A percentile compares a stretch with the other conserved stretches of the same genome.
phyloP scores from a whole-genome alignment of 1,140 invertebrate species.

The Drosophila virilis region DNA sequence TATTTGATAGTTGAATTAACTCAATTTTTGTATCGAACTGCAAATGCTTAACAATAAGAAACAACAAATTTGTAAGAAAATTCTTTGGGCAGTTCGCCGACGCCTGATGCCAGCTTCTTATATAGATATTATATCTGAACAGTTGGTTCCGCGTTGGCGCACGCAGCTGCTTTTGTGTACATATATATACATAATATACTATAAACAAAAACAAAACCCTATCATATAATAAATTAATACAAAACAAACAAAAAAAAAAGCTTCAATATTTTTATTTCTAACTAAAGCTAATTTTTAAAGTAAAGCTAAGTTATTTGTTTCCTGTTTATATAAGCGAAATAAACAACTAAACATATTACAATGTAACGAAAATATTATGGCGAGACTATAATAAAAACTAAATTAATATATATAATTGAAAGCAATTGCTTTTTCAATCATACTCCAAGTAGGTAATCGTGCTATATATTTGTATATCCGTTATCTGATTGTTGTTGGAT shows the following conservation, averaged over 20 bases:
- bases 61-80: conserved; percentile 33
- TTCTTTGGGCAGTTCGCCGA: conserved; percentile 34
- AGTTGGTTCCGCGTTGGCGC: conserved; percentile 48
- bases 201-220: conserved; percentile 56
- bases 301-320: conserved; percentile 80
- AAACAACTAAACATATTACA: conserved; percentile 56
- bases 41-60: conserved; percentile 30
- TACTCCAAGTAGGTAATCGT: no score
- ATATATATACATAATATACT: conserved; percentile 56
- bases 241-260: conserved; percentile 62
- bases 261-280: conserved; percentile 81
- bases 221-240: conserved; percentile 67
- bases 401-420: conserved; percentile 48
- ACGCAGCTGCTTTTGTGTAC: conserved; percentile 60
- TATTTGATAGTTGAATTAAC: conserved; percentile 75
- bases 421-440: background rate
- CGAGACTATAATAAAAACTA: conserved; percentile 58
- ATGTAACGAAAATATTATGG: conserved; percentile 54
- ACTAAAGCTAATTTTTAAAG: conserved; percentile 72
- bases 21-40: conserved; percentile 63
- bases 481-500: no score
- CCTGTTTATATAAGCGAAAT: conserved; percentile 78
- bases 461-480: no score
- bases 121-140: conserved; percentile 56
- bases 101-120: conserved; percentile 57